phyloP scores from a whole-genome alignment of 2,888 invertebrate species.

The Melanchra persicariae region DNA sequence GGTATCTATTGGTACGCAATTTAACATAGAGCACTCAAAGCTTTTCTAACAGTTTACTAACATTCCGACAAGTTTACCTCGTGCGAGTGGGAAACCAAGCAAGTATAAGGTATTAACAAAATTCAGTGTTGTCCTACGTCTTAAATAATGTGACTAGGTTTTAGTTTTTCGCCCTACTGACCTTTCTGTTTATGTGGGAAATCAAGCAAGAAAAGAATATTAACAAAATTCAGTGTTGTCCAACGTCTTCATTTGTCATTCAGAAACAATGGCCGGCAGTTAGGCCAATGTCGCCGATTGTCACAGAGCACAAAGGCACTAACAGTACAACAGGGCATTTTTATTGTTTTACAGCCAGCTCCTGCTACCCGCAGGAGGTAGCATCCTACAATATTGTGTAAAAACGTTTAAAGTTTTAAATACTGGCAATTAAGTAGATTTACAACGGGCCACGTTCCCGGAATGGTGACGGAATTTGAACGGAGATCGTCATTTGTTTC shows the following conservation, averaged over 20 bases:
- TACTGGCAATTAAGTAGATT: conserved; percentile 88
- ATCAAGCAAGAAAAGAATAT: conserved; percentile 8
- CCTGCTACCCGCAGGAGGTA: conserved; percentile 88
- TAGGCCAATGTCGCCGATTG: conserved; percentile 82
- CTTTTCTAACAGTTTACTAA: not conserved
- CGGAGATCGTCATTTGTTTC: conserved; percentile 67
- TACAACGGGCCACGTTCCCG: conserved; percentile 83
- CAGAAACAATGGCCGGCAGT: conserved; percentile 81
- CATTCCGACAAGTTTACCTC: no score
- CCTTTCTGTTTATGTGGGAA: conserved; percentile 4
- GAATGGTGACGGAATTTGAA: conserved; percentile 76
- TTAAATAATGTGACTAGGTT: no score
- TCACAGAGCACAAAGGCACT: conserved; percentile 78
- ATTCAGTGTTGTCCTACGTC: no score
- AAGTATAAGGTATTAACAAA: no score
- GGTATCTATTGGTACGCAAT: no score
- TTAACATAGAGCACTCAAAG: not conserved
- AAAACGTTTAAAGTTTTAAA: conserved; percentile 78
- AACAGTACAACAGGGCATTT: conserved; percentile 84
- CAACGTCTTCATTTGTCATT: conserved; percentile 84
- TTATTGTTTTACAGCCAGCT: conserved; percentile 89
- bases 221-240: conserved; percentile 72
- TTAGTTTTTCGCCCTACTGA: no score
- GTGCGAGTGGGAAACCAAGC: no score
- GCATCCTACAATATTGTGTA: conserved; percentile 83